Percentiles rank a stretch among this genome's conserved stretches.
Evolutionary conservation across 2,888 invertebrate species (phyloP).

Genomic region (Molanna angustata): DNA sequence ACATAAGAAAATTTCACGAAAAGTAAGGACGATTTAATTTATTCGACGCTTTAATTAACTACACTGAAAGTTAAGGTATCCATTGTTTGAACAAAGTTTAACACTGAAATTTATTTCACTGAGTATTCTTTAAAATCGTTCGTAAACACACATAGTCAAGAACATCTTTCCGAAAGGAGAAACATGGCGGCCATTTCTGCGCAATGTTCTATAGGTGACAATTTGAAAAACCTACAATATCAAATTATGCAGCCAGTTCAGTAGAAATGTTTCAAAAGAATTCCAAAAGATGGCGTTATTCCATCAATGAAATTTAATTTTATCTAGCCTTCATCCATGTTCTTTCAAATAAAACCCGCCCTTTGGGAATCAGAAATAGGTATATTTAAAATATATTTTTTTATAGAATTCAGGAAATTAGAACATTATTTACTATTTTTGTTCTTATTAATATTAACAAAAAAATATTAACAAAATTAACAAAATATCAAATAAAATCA

Average conservation of each 20-base stretch:
- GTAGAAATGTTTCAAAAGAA: background rate
- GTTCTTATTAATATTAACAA: too few relatives aligned
- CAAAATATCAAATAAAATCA: too few relatives aligned
- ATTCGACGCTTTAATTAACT: constrained; percentile 52
- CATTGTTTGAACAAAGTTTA: constrained; percentile 58
- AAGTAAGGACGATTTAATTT: constrained; percentile 57
- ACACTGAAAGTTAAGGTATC: constrained; percentile 51
- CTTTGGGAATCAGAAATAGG: background rate
- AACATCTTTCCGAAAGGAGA: constrained; percentile 58
- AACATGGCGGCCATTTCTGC: constrained; percentile 61
- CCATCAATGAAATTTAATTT: too few relatives aligned
- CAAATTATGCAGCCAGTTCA: constrained; percentile 38
- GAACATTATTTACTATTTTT: too few relatives aligned
- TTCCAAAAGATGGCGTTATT: constrained; percentile 13
- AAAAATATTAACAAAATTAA: too few relatives aligned
- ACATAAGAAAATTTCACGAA: constrained; percentile 59
- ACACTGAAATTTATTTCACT: constrained; percentile 55
- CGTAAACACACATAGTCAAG: constrained; percentile 58
- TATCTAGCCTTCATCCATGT: background rate
- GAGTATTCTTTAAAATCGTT: constrained; percentile 53
- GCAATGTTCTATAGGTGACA: constrained; percentile 60
- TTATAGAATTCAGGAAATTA: too few relatives aligned
- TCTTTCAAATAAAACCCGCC: background rate
- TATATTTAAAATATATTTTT: too few relatives aligned
- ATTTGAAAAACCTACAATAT: constrained; percentile 48